Evolutionary conservation across 2,797 vertebrate genomes (phyloP), one percentile per base, ranked within the genome.

Genomic region (Emys orbicularis): DNA sequence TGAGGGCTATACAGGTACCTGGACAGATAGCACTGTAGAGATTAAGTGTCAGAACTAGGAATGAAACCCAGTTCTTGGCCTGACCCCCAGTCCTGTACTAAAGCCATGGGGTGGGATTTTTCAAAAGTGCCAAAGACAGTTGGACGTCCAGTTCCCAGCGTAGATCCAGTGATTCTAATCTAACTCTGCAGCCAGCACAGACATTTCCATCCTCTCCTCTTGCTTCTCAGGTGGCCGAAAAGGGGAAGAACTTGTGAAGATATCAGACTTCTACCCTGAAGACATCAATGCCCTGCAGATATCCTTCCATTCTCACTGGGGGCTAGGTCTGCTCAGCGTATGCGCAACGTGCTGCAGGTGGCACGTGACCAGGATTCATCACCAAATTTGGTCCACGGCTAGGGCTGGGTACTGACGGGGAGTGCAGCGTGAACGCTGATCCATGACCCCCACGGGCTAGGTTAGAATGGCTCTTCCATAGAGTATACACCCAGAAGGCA

Each of bases 271-370:
- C 95, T 99, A 99, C 96, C 99, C 99, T 6, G 98, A 99, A 83
- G 99, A 99, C 96, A 97, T 93, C 98, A 99, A 99, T 37, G 98
- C 98, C 5, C 98, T 99, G 88, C 99, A 99, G 95, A 99, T 99
- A 99, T 99, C 99, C 99, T 99, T 98, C 77, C 37, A 4, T 72
- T 11, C 2, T 1, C 0, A 0, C 0, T 1, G 37, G 0, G 53
- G 53, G 53, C 53, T 54, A 23, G 53, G 53, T 23, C 53, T 4
- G 9, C 27, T 12, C 12, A 57, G 56, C 5, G 25, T 5, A 57
- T 5, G 56, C 11, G 4, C 27, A 27, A 57, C 25, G 25, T 27
- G 25, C 25, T 5, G 9, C 56, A 57, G 56, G 25, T 12, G 56
- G 25, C 56, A 57, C 12, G 4, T 57, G 56, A 12, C 56, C 11